Base-by-base conservation (phyloP, 2,113 vertebrate genomes). In the Chaetorhynchus papuensis region DNA sequence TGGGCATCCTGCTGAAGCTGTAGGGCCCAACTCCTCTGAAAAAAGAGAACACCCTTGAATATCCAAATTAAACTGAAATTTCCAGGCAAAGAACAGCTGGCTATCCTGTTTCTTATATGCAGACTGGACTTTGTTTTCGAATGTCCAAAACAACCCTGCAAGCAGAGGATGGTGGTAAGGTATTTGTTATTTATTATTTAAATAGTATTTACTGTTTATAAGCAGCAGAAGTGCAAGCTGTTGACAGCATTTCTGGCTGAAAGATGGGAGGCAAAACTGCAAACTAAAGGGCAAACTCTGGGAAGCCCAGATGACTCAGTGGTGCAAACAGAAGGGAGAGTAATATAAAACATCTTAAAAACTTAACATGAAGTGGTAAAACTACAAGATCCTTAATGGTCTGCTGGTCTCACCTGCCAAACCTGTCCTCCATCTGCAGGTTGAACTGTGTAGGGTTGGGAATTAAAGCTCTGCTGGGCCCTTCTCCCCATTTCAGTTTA, bases 401-500 rank as follows among this genome's bases (percentile, higher is more conserved):
- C 18, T 12, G 52, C 61, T 31, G 7, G 41, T 10, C 97, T 95
- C 77, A 98, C 98, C 98, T 98, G 95, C 98, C 98, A 88, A 97
- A 95, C 56, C 35, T 95, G 92, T 98, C 97, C 97, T 97, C 98
- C 98, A 98, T 98, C 95, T 98, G 98, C 83, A 98, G 94, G 89
- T 98, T 98, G 95, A 98, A 98, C 15, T 96, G 98, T 17, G 97
- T 98, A 44, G 98, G 89, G 49, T 97, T 98, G 78, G 98, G 86
- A 49, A 95, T 96, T 96, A 97, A 97, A 94, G 97, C 96, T 96
- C 97, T 97, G 93, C 91, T 97, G 7, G 98, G 97, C 52, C 98
- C 96, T 66, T 98, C 98, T 56, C 98, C 98, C 98, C 98, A 99
- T 82, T 98, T 98, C 10, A 98, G 97, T 97, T 98, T 98, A 97